Evolutionary conservation across 2,113 vertebrate genomes (phyloP).

Genomic region (Hylia prasina): DNA sequence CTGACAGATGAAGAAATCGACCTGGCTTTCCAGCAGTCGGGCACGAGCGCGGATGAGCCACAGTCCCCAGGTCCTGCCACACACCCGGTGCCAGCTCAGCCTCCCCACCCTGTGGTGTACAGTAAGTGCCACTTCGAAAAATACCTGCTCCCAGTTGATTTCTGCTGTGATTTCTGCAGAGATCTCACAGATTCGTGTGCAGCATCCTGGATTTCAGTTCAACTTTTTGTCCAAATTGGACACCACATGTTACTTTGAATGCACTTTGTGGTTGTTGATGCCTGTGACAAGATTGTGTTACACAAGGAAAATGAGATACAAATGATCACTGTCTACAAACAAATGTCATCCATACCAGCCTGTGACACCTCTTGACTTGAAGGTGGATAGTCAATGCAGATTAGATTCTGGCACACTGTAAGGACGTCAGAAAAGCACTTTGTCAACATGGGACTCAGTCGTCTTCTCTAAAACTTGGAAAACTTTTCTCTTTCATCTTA

Average conservation of each 20-base stretch:
- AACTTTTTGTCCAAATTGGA: not conserved
- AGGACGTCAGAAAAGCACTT: not conserved
- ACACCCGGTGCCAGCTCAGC: constrained; percentile 67
- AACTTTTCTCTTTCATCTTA: not conserved
- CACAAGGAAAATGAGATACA: not conserved
- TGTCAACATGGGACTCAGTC: not conserved
- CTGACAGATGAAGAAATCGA: constrained; percentile 94
- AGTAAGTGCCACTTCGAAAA: constrained; percentile 75
- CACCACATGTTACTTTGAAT: not conserved
- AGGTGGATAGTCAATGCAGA: not conserved
- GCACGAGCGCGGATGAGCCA: constrained; percentile 78
- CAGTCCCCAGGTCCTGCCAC: constrained; percentile 64
- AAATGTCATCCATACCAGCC: not conserved
- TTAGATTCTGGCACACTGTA: not conserved
- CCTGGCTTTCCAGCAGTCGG: constrained; percentile 91
- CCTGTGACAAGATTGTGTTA: not conserved
- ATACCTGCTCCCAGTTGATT: not conserved
- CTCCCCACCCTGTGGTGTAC: constrained; percentile 70
- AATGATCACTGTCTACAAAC: not conserved
- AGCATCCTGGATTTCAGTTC: not conserved
- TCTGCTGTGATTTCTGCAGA: not conserved
- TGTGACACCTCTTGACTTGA: not conserved
- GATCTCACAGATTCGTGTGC: not conserved
- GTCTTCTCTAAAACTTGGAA: not conserved
- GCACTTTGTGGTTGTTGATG: not conserved